A percentile compares a stretch with the other conserved stretches of the same genome.
Conservation (phyloP, 2,888 invertebrate species). For the Campopleginae sp. region DNA sequence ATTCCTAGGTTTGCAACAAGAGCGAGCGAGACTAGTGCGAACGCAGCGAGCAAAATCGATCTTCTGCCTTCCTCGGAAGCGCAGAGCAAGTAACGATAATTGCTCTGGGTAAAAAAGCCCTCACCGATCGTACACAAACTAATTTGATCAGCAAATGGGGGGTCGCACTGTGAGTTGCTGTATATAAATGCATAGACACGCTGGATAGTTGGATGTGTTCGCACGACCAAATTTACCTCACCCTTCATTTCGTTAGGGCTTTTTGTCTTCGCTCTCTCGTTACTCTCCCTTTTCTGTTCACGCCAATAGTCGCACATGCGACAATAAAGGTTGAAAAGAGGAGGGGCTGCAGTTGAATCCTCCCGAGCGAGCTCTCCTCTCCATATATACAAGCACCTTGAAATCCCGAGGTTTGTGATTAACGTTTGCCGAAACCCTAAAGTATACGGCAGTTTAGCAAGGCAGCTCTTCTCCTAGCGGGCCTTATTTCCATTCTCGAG, state of each 20-base stretch:
- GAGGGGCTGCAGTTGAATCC: not conserved
- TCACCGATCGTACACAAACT: slow-evolving; percentile 65
- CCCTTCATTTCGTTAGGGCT: slow-evolving; percentile 28
- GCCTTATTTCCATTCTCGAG: slow-evolving; percentile 78
- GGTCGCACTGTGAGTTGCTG: not conserved
- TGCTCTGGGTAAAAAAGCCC: slow-evolving; percentile 63
- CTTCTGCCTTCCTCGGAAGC: slow-evolving; percentile 32
- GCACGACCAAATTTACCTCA: slow-evolving; percentile 44
- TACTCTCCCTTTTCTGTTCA: slow-evolving; percentile 28
- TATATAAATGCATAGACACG: not conserved
- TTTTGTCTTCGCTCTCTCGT: slow-evolving; percentile 45
- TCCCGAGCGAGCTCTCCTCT: slow-evolving; percentile 13
- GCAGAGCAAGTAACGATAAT: slow-evolving; percentile 69
- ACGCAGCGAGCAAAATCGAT: slow-evolving; percentile 10
- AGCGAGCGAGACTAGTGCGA: slow-evolving; percentile 4
- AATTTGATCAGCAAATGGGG: slow-evolving; percentile 65
- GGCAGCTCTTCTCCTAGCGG: slow-evolving; percentile 35
- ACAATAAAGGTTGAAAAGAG: slow-evolving; percentile 8
- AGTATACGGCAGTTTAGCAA: slow-evolving; percentile 48
- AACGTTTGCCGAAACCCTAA: slow-evolving; percentile 54
- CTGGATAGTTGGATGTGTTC: not conserved
- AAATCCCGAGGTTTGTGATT: slow-evolving; percentile 56
- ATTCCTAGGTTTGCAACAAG: not conserved
- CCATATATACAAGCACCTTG: slow-evolving; percentile 32
- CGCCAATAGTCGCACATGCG: slow-evolving; percentile 14